These are phyloP conservation scores for Orthosia gothica DNA, from an alignment of 2,888 invertebrate genomes.

Conservation along the genomic window DNA sequence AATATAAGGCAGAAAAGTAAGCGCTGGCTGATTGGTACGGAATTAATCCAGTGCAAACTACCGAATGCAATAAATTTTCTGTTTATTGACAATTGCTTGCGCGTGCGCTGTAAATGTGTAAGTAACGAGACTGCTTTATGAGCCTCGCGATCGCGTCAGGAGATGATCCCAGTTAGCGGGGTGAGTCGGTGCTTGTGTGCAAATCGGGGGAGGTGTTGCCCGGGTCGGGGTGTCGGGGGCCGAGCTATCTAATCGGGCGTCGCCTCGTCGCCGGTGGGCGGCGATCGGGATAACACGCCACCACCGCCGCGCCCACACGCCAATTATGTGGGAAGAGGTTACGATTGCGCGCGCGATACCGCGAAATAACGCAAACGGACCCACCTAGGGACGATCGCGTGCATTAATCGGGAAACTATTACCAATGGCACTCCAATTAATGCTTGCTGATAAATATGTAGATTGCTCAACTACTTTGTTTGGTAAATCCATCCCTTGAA, in stretches of 20 bases:
- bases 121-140: slow-evolving; percentile 74
- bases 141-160: slow-evolving; percentile 70
- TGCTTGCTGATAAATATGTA: slow-evolving; percentile 75
- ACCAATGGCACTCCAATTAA: slow-evolving; percentile 85
- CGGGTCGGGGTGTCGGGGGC: slow-evolving; percentile 83
- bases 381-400: slow-evolving; percentile 81
- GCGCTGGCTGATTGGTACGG: slow-evolving; percentile 32
- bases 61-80: slow-evolving; percentile 56
- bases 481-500: slow-evolving; percentile 31
- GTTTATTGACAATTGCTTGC: slow-evolving; percentile 62
- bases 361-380: slow-evolving; percentile 84
- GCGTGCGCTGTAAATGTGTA: slow-evolving; percentile 53
- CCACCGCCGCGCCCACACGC: slow-evolving; percentile 88
- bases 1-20: slow-evolving; percentile 24
- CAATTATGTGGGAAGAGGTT: slow-evolving; percentile 91
- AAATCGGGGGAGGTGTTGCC: slow-evolving; percentile 80
- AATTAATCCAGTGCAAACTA: slow-evolving; percentile 35
- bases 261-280: slow-evolving; percentile 89
- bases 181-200: slow-evolving; percentile 59
- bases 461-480: slow-evolving; percentile 70
- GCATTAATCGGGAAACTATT: slow-evolving; percentile 86
- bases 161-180: slow-evolving; percentile 72
- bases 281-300: slow-evolving; percentile 88
- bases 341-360: slow-evolving; percentile 87
- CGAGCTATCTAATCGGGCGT: slow-evolving; percentile 88